Conservation (phyloP, 2,113 vertebrate species). For the Ailurus styani region DNA sequence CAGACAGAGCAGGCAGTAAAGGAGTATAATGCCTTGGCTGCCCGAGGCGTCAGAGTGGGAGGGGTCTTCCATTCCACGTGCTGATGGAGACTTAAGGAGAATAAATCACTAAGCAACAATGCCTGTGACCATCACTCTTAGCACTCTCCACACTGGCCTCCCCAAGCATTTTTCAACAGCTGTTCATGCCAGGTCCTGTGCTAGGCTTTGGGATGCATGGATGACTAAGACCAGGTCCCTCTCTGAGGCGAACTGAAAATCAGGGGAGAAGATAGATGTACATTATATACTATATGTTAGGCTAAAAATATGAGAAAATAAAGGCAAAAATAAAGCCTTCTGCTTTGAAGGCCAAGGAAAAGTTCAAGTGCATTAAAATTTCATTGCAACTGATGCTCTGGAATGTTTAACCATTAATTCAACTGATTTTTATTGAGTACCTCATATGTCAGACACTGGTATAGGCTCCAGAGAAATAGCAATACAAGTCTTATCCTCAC, state of each 20-base stretch:
- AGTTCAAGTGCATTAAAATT: not conserved
- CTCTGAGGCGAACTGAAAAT: not conserved
- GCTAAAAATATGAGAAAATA: not conserved
- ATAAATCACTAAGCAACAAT: constrained; percentile 35
- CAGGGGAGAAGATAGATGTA: not conserved
- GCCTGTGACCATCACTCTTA: not conserved
- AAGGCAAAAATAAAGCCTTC: constrained; percentile 2
- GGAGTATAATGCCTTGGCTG: constrained; percentile 90
- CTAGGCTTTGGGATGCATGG: not conserved
- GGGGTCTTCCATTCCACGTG: constrained; percentile 98
- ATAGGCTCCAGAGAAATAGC: not conserved
- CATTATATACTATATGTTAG: not conserved
- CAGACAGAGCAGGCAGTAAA: constrained; percentile 92
- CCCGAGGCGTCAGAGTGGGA: constrained; percentile 88
- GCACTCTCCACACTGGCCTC: not conserved
- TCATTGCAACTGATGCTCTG: not conserved
- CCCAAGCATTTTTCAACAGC: not conserved
- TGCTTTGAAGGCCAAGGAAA: constrained; percentile 17
- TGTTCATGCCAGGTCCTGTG: not conserved
- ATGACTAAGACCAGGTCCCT: not conserved
- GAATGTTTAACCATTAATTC: not conserved
- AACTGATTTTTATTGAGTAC: not conserved
- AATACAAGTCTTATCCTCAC: not conserved
- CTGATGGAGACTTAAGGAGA: constrained; percentile 74
- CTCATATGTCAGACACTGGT: not conserved